A percentile compares a stretch with the other conserved stretches of the same genome.
These are phyloP conservation scores for Ophion costatus DNA, from an alignment of 2,888 invertebrate species.

Conservation along the genomic window DNA sequence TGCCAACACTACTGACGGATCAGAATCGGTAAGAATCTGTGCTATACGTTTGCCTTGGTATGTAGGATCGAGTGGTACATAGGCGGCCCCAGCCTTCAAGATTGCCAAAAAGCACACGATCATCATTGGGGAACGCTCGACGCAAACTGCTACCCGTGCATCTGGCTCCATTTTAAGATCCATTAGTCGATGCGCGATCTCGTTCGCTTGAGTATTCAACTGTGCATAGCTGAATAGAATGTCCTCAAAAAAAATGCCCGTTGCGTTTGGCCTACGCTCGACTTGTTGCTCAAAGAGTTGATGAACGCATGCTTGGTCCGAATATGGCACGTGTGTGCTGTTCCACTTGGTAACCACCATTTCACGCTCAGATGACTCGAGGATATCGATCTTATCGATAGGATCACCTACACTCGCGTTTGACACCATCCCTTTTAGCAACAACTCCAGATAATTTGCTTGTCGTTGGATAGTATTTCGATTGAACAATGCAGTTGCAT, in stretches of 20 bases:
- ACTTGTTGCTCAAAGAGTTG: slow-evolving; percentile 14
- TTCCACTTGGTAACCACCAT: slow-evolving; percentile 8
- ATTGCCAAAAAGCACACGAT: slow-evolving; percentile 21
- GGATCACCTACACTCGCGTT: background rate
- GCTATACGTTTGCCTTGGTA: slow-evolving; percentile 4
- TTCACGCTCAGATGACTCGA: slow-evolving; percentile 9
- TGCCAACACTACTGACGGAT: slow-evolving; percentile 9
- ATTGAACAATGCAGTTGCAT: slow-evolving; percentile 10
- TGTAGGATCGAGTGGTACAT: slow-evolving; percentile 22
- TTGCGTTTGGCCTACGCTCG: background rate
- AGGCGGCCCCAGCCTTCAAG: slow-evolving; percentile 12
- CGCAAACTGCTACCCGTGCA: slow-evolving; percentile 8
- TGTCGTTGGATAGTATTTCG: slow-evolving; percentile 10
- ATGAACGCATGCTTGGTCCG: slow-evolving; percentile 4
- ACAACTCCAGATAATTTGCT: background rate
- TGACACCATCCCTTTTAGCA: background rate
- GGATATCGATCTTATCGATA: slow-evolving; percentile 8
- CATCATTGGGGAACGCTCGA: slow-evolving; percentile 1
- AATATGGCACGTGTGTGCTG: background rate
- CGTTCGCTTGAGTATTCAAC: slow-evolving; percentile 13
- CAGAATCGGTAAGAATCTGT: background rate
- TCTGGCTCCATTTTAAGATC: background rate
- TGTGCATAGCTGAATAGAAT: slow-evolving; percentile 5
- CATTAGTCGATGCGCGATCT: slow-evolving; percentile 25
- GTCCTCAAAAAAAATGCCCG: slow-evolving; percentile 3